These are phyloP conservation scores for Synanthedon vespiformis DNA, from an alignment of 2,888 invertebrate species.

Conservation along the genomic window DNA sequence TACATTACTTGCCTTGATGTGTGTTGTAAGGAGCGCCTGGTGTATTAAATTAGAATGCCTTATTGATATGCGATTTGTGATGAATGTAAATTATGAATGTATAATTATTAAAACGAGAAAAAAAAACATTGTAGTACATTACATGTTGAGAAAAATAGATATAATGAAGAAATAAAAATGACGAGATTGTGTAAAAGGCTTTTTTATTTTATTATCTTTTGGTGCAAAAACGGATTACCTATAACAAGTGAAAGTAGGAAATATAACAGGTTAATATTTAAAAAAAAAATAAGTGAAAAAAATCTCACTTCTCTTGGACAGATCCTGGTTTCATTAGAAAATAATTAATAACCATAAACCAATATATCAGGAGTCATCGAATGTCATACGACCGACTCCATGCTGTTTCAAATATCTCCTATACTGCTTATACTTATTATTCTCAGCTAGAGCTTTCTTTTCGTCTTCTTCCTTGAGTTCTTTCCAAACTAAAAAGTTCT, in stretches of 20 bases:
- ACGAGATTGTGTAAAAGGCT: constrained; percentile 55
- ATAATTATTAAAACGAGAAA: constrained; percentile 26
- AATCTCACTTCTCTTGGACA: background rate
- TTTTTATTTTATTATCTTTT: constrained; percentile 26
- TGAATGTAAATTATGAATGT: constrained; percentile 49
- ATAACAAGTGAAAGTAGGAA: background rate
- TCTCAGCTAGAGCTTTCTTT: constrained; percentile 87
- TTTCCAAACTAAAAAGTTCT: constrained; percentile 85
- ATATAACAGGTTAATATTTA: background rate
- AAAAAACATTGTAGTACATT: constrained; percentile 53
- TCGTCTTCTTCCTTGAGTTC: constrained; percentile 85
- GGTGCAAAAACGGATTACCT: background rate
- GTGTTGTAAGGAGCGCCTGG: constrained; percentile 18
- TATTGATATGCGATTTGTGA: constrained; percentile 57
- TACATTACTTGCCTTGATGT: constrained; percentile 28
- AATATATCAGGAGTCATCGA: constrained; percentile 78
- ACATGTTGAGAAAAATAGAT: constrained; percentile 55
- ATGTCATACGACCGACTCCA: constrained; percentile 90
- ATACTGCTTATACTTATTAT: constrained; percentile 88
- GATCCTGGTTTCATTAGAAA: background rate
- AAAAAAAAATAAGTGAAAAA: constrained; percentile 1
- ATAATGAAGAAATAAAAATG: constrained; percentile 50
- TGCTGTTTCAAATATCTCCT: constrained; percentile 91
- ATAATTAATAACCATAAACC: constrained; percentile 5
- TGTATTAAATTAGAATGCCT: constrained; percentile 42